Base-by-base conservation (phyloP, 2,797 vertebrate genomes). In the Sternarchorhynchus goeldii region DNA sequence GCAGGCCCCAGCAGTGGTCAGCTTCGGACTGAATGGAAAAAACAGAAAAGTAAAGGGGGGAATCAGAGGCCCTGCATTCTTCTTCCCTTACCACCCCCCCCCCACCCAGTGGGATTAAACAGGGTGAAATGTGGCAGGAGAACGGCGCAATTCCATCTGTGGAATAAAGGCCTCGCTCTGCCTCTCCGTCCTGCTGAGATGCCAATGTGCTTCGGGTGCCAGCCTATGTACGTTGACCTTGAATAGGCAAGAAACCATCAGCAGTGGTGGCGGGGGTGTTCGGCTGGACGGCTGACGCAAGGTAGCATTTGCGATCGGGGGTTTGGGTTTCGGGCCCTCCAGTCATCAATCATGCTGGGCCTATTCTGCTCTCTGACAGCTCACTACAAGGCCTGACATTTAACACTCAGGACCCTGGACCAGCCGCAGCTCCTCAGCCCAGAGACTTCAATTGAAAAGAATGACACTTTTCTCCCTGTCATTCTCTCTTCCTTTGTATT, bases 341-440 rank as follows among this genome's bases (percentile, higher is more conserved):
- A 95, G 95, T 98, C 97, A 99, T 99, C 97, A 97, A 99, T 99
- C 97, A 99, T 98, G 93, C 94, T 78, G 87, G 93, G 94, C 93
- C 95, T 94, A 97, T 99, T 99, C 97, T 98, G 94, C 94, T 95
- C 94, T 95, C 92, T 99, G 97, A 99, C 97, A 99, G 96, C 96
- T 96, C 92, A 94, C 96, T 97, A 96, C 96, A 97, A 97, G 96
- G 95, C 95, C 94, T 96, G 97, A 98, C 97, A 99, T 98, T 97
- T 99, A 98, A 99, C 96, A 97, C 96, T 93, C 92, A 90, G 90
- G 94, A 98, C 96, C 95, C 91, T 90, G 93, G 93, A 96, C 93
- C 93, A 95, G 94, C 93, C 95, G 93, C 91, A 91, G 94, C 93
- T 91, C 89, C 75, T 59, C 91, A 95, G 94, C 95, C 94, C 92